Evolutionary conservation across 1,140 invertebrate species (phyloP), one percentile per base, ranked within the genome.

Genomic region (Delia radicum): DNA sequence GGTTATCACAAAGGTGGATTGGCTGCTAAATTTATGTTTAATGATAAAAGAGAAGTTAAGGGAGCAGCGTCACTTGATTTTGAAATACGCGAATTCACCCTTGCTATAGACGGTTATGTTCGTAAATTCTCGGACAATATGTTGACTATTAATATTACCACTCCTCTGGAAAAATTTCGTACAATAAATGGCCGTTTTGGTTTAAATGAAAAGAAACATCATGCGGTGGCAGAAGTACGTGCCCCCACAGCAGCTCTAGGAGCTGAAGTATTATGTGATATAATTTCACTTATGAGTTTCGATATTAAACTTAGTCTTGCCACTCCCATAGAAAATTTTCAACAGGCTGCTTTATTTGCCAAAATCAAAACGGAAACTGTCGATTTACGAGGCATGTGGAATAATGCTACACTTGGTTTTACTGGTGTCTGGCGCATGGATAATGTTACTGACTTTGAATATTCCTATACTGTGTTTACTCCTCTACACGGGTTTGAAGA

Each of bases 381-480:
- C 7, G 93, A 94, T 80, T 91, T 94, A 79, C 87, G 93, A 46
- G 85, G 92, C 2, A 90, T 90, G 18, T 94, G 92, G 89, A 94
- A 93, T 72, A 89, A 89, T n/a, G 88, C 93, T 77, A 89, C 91
- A 2, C 87, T 91, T 33, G 94, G 94, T 28, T 93, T 94, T 78
- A 90, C 91, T 2, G 93, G 93, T 33, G 90, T 93, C 46, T 94
- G 92, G 92, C 90, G 91, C 74, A 93, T 90, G 81, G 85, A 88
- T n/a, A 91, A 90, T 46, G 78, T 90, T 0, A 89, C 89, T 4
- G 90, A 94, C 83, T 93, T 95, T 69, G 91, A 94, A 76, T 94
- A 94, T 80, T 90, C 91, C 15, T 94, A 93, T 80, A 90, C 92
- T 77, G 85, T 94, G 12, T 94, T 91, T 79, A 94, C 93, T 0